These are phyloP conservation scores for Masticophis lateralis DNA, from an alignment of 2,797 vertebrate species.

Conservation along the genomic window DNA sequence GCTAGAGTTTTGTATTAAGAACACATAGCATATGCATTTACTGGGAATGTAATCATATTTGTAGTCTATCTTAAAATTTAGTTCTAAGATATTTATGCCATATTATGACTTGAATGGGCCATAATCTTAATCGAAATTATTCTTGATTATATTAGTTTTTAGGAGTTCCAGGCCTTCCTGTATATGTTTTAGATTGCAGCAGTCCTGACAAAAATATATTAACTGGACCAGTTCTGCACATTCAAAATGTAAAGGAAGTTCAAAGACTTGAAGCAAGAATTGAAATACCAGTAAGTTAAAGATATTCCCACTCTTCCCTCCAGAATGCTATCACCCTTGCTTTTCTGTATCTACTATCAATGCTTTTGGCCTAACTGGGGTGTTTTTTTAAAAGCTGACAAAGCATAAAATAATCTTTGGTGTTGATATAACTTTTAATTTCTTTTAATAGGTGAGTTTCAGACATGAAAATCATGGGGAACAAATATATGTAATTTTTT, in stretches of 20 bases:
- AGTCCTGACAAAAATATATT: slow-evolving; percentile 80
- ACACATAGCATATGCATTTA: too few relatives aligned
- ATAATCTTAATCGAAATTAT: too few relatives aligned
- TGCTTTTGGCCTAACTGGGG: neutral
- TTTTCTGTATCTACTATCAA: neutral
- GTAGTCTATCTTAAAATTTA: too few relatives aligned
- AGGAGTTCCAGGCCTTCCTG: slow-evolving; percentile 52
- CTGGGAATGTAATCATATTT: too few relatives aligned
- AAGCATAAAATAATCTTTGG: neutral
- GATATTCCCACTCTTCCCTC: neutral
- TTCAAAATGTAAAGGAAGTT: slow-evolving; percentile 79
- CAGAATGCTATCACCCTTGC: neutral
- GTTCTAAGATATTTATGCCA: too few relatives aligned
- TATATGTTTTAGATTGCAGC: slow-evolving; percentile 80
- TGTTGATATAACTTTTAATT: neutral
- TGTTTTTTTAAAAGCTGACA: neutral
- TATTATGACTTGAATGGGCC: too few relatives aligned
- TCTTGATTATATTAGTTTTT: too few relatives aligned
- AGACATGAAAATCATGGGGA: neutral
- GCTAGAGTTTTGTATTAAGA: too few relatives aligned
- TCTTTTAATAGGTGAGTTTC: neutral
- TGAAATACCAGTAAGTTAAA: slow-evolving; percentile 78
- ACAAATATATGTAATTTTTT: neutral
- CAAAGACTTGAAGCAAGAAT: slow-evolving; percentile 78
- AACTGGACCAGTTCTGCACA: slow-evolving; percentile 76